A percentile compares a stretch with the other conserved stretches of the same genome.
Conservation (phyloP, 1,140 invertebrate species). For the Harlomillsia oculata region DNA sequence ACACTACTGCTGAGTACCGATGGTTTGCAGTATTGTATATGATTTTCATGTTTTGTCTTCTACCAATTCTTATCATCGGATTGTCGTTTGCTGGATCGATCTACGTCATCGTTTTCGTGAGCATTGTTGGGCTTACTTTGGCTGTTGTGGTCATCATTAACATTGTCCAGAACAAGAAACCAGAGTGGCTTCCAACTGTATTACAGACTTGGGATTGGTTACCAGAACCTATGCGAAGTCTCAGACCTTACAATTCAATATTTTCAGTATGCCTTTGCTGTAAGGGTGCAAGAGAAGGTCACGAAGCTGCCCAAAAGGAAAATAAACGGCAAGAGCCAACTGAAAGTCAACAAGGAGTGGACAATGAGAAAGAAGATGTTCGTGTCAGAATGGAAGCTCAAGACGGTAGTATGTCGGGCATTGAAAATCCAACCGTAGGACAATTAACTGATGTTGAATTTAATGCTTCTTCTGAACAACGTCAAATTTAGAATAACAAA, state of each 20-base stretch:
- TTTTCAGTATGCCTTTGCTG: conserved; percentile 27
- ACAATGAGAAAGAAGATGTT: no score
- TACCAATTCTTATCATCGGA: conserved; percentile 45
- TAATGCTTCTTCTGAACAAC: no score
- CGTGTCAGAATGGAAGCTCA: no score
- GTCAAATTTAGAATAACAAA: no score
- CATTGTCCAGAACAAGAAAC: conserved; percentile 40
- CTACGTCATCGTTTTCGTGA: conserved; percentile 25
- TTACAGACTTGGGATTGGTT: conserved; percentile 47
- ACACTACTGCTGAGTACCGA: conserved; percentile 43
- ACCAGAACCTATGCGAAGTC: conserved; percentile 44
- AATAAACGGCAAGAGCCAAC: no score
- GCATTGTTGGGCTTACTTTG: conserved; percentile 36
- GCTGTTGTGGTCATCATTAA: conserved; percentile 35
- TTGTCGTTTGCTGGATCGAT: conserved; percentile 40
- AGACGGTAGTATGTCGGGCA: no score
- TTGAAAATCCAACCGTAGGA: no score
- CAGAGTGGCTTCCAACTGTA: conserved; percentile 40
- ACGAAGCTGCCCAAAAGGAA: no score
- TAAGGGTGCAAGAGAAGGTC: neutral
- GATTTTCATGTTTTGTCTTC: conserved; percentile 45
- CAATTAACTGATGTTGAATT: no score
- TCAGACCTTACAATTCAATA: conserved; percentile 39
- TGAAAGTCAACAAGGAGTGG: no score
- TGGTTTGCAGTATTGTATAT: conserved; percentile 53